Evolutionary conservation across 2,888 invertebrate species (phyloP).

Genomic region (Synergus umbraculus): DNA sequence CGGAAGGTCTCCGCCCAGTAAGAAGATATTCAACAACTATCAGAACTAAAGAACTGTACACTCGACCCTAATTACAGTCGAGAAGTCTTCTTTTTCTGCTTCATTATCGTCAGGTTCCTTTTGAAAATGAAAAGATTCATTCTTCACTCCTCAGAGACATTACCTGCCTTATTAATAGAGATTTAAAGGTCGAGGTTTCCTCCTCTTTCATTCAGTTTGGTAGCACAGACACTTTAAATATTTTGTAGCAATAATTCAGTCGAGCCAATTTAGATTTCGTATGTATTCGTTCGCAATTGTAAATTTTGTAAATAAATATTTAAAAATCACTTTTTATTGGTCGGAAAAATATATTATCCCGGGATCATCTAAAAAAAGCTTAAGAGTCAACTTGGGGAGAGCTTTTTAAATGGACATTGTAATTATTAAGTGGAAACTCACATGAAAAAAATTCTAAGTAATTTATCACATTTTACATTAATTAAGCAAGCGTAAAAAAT

Average conservation of each 20-base stretch:
- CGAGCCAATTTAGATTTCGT: too few relatives aligned
- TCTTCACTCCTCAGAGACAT: not conserved
- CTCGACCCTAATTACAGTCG: not conserved
- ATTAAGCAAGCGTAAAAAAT: too few relatives aligned
- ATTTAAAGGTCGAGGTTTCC: not conserved
- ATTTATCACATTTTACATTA: too few relatives aligned
- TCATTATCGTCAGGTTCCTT: not conserved
- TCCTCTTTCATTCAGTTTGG: not conserved
- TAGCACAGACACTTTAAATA: not conserved
- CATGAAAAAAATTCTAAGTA: too few relatives aligned
- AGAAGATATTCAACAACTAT: conserved; percentile 29
- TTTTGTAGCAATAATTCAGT: too few relatives aligned
- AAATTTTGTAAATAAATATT: too few relatives aligned
- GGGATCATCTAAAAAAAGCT: too few relatives aligned
- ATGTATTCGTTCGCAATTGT: too few relatives aligned
- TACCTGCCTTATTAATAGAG: not conserved
- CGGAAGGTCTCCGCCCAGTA: conserved; percentile 7
- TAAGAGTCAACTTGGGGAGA: too few relatives aligned
- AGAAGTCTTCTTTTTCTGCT: not conserved
- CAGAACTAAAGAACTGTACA: not conserved
- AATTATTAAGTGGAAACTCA: not conserved
- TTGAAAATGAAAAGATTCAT: conserved; percentile 7
- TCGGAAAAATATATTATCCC: too few relatives aligned
- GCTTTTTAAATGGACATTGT: not conserved
- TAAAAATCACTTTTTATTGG: too few relatives aligned